Base-by-base conservation (phyloP, 2,888 invertebrate genomes). In the Trissolcus japonicus region DNA sequence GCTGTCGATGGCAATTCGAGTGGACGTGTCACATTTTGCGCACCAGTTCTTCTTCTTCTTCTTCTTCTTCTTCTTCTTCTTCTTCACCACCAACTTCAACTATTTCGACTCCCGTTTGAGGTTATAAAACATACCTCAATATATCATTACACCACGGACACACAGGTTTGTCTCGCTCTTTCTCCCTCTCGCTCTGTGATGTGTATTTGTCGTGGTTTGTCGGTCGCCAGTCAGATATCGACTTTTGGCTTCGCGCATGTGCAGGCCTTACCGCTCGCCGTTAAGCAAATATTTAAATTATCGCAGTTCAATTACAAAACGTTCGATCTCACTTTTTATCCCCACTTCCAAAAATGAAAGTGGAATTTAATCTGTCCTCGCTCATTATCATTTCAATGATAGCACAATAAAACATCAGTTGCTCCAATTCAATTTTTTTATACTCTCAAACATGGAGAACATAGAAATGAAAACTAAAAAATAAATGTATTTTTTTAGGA, bases 71-170 rank as follows among this genome's bases (percentile, higher is more conserved):
- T n/a, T n/a, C n/a, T n/a, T n/a, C n/a, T n/a, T n/a, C n/a, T n/a
- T n/a, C n/a, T 46, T 46, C 35, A 9, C 11, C 35, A 35, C 35
- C 35, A 11, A 35, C 35, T 29, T 9, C 9, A 7, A 35, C 35
- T 35, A 9, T 35, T 11, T 46, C 16, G 41, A 13, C 29, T 56
- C 40, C 50, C 63, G 60, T 79, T 80, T 79, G 59, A 81, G 81
- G 81, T 80, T 81, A 80, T 62, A 60, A 75, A 57, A 68, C 53
- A 73, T 53, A n/a, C n/a, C n/a, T n/a, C n/a, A n/a, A n/a, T n/a
- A 69, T 59, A 60, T 21, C 62, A 55, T 35, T 11, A 71, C 55
- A 9, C 41, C 17, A 41, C 51, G 53, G 51, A 60, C 35, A 63
- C 57, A 57, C 63, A 54, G 40, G 0, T 35, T 7, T 35, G 35